phyloP scores from a whole-genome alignment of 1,140 invertebrate genomes.

The Dreissena rostriformis region DNA sequence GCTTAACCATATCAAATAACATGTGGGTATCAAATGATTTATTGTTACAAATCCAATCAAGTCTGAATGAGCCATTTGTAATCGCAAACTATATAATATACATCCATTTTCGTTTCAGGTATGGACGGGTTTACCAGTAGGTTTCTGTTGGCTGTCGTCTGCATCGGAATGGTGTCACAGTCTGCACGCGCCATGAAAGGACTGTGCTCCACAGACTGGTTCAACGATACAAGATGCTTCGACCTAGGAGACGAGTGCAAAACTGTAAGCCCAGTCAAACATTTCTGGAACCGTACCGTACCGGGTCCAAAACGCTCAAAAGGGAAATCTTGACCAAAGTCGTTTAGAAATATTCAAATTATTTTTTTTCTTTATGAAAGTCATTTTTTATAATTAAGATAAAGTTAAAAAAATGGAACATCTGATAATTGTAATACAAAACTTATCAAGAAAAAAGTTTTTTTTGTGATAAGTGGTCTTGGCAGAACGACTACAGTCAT shows the following conservation, averaged over 20 bases:
- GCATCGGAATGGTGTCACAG: not conserved
- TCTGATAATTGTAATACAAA: not conserved
- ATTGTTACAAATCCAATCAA: too few relatives aligned
- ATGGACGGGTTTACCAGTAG: not conserved
- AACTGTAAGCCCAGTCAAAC: not conserved
- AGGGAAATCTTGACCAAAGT: too few relatives aligned
- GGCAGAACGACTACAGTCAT: not conserved
- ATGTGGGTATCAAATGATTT: too few relatives aligned
- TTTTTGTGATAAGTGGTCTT: not conserved
- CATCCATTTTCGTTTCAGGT: not conserved
- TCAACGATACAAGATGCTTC: not conserved
- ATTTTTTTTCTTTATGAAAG: not conserved
- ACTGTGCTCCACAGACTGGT: constrained; percentile 36
- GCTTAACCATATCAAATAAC: too few relatives aligned
- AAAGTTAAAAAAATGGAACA: not conserved
- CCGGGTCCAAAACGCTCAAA: not conserved
- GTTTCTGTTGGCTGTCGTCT: not conserved
- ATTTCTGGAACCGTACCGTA: too few relatives aligned
- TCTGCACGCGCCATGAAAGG: constrained; percentile 20
- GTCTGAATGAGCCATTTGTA: too few relatives aligned
- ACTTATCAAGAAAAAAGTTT: not conserved
- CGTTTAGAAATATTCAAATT: too few relatives aligned
- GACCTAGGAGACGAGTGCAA: constrained; percentile 26
- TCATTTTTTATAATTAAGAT: not conserved
- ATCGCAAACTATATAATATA: too few relatives aligned